These are phyloP conservation scores for Anoncus sp. DNA, from an alignment of 2,888 invertebrate genomes.

Conservation along the genomic window DNA sequence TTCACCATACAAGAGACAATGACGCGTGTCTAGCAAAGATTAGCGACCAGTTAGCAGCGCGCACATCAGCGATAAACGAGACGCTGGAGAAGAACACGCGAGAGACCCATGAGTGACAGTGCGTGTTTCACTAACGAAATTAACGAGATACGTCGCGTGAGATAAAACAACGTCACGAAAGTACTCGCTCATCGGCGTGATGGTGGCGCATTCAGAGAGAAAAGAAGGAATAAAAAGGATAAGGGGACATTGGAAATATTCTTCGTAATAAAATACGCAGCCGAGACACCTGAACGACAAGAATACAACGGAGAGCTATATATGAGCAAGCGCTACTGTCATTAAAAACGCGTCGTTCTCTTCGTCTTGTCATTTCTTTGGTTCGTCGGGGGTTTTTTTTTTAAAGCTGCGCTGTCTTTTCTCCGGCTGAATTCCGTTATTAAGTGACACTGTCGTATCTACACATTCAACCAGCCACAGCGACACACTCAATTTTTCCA, in stretches of 20 bases:
- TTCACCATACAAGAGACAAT: slow-evolving; percentile 16
- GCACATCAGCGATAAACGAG: slow-evolving; percentile 1
- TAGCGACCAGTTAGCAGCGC: slow-evolving; percentile 43
- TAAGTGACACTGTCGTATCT: slow-evolving; percentile 46
- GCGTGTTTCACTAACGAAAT: slow-evolving; percentile 60
- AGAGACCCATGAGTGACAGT: slow-evolving; percentile 38
- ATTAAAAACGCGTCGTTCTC: slow-evolving; percentile 35
- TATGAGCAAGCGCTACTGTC: slow-evolving; percentile 15
- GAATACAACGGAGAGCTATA: slow-evolving; percentile 25
- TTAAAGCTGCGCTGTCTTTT: slow-evolving; percentile 39
- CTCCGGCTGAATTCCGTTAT: slow-evolving; percentile 22
- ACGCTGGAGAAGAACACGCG: neutral
- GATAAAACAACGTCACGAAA: slow-evolving; percentile 59
- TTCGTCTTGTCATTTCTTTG: slow-evolving; percentile 7
- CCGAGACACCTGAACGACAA: slow-evolving; percentile 33
- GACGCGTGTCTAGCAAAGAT: slow-evolving; percentile 44
- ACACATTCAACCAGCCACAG: slow-evolving; percentile 22
- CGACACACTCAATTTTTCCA: slow-evolving; percentile 12
- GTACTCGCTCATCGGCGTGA: slow-evolving; percentile 16
- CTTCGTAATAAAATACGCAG: slow-evolving; percentile 32
- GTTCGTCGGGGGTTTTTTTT: slow-evolving; percentile 45
- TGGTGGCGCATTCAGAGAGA: slow-evolving; percentile 22
- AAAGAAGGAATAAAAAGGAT: slow-evolving; percentile 11
- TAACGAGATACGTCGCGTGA: slow-evolving; percentile 60
- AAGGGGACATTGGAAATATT: slow-evolving; percentile 31